Evolutionary conservation across 2,888 invertebrate genomes (phyloP).

Genomic region (Lymantria dispar): DNA sequence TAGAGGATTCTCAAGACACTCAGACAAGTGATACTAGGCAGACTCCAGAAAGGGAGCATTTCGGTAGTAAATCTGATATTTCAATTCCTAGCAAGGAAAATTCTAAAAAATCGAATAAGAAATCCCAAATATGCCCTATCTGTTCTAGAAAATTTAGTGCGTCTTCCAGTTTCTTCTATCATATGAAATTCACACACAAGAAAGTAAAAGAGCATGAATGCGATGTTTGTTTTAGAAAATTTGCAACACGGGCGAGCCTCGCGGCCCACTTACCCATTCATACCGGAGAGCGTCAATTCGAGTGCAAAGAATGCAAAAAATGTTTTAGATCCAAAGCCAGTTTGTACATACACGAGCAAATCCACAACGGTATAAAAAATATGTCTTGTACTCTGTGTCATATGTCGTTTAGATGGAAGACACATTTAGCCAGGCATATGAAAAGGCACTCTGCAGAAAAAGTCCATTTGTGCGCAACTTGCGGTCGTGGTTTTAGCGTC

Average conservation of each 20-base stretch:
- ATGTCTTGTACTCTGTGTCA: constrained; percentile 52
- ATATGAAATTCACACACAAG: constrained; percentile 74
- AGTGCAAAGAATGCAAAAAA: constrained; percentile 73
- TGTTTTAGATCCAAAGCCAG: constrained; percentile 71
- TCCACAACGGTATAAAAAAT: constrained; percentile 45
- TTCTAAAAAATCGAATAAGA: constrained; percentile 11
- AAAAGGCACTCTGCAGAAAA: constrained; percentile 62
- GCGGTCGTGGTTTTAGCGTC: constrained; percentile 72
- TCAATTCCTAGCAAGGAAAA: background rate
- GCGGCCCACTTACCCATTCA: constrained; percentile 72
- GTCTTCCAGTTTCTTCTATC: constrained; percentile 77
- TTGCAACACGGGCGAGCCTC: constrained; percentile 67
- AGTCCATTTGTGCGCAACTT: constrained; percentile 64
- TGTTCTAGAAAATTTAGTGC: constrained; percentile 72
- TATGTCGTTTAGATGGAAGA: constrained; percentile 69
- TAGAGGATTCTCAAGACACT: constrained; percentile 54
- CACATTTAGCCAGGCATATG: constrained; percentile 67
- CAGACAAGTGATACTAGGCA: constrained; percentile 10
- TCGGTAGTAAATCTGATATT: constrained; percentile 1
- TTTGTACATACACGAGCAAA: constrained; percentile 73
- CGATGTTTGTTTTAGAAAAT: constrained; percentile 69
- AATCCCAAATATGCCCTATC: constrained; percentile 65
- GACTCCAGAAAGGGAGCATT: constrained; percentile 1
- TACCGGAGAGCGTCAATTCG: constrained; percentile 58
- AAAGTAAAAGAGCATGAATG: constrained; percentile 70